A percentile compares a stretch with the other conserved stretches of the same genome.
Conservation (phyloP, 2,888 invertebrate genomes). For the Odontothrips loti region DNA sequence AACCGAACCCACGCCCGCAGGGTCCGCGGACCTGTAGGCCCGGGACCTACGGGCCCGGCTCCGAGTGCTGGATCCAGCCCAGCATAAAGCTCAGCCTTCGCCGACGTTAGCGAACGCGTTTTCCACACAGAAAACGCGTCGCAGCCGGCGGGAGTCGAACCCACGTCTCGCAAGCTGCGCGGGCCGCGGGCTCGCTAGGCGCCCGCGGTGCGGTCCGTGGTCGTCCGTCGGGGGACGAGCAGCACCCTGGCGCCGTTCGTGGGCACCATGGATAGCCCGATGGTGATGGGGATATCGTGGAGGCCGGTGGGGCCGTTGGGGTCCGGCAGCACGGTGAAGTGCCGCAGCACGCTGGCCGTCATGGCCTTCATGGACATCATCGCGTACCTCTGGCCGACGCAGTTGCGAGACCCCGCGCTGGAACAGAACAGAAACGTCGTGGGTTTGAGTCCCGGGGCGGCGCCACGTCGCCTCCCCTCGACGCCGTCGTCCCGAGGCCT, state of each 20-base stretch:
- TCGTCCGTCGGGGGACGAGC: background rate
- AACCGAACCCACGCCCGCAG: too few species aligned
- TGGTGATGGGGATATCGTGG: background rate
- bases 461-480: background rate
- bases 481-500: background rate
- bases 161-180: too few species aligned
- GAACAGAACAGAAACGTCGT: too few species aligned
- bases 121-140: too few species aligned
- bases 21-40: too few species aligned
- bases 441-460: background rate
- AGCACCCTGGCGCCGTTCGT: background rate
- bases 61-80: too few species aligned
- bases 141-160: too few species aligned
- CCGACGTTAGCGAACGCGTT: too few species aligned
- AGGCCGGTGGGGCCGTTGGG: background rate
- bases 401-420: background rate
- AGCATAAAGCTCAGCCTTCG: too few species aligned
- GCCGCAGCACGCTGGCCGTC: background rate
- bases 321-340: background rate
- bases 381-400: conserved; percentile 11
- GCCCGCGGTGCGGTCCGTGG: background rate
- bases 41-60: too few species aligned
- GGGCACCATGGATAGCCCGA: background rate
- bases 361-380: background rate
- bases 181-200: background rate